Conservation (phyloP, 2,113 vertebrate species). For the Tamias sibiricus region DNA sequence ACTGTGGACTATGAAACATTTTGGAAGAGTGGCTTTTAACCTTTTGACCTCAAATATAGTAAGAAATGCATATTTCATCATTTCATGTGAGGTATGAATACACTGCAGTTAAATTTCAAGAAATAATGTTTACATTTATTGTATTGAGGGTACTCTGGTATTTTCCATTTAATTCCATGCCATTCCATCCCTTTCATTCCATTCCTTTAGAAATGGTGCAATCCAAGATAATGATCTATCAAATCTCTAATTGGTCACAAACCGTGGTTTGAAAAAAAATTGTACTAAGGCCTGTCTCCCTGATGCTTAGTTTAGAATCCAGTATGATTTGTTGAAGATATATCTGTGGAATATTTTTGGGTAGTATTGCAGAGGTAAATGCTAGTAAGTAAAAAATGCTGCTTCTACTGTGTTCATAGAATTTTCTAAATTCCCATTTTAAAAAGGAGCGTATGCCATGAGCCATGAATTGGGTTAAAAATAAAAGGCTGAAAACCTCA, state of each 20-base stretch:
- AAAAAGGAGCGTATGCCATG: background rate
- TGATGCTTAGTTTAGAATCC: background rate
- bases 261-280: background rate
- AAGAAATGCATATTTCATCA: background rate
- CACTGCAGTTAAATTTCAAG: conserved; percentile 44
- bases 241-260: background rate
- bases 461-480: conserved; percentile 58
- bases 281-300: background rate
- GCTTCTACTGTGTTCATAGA: background rate
- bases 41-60: background rate
- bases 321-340: background rate
- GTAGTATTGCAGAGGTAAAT: background rate
- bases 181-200: background rate
- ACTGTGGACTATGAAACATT: background rate
- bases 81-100: background rate
- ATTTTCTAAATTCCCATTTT: conserved; percentile 53
- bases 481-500: conserved; percentile 51
- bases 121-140: conserved; percentile 8
- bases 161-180: background rate
- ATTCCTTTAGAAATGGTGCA: background rate
- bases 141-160: background rate
- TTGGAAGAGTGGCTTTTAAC: background rate
- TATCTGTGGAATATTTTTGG: background rate
- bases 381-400: background rate
- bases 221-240: background rate